Conservation (phyloP, 2,888 invertebrate genomes). For the Drosophila greeni region DNA sequence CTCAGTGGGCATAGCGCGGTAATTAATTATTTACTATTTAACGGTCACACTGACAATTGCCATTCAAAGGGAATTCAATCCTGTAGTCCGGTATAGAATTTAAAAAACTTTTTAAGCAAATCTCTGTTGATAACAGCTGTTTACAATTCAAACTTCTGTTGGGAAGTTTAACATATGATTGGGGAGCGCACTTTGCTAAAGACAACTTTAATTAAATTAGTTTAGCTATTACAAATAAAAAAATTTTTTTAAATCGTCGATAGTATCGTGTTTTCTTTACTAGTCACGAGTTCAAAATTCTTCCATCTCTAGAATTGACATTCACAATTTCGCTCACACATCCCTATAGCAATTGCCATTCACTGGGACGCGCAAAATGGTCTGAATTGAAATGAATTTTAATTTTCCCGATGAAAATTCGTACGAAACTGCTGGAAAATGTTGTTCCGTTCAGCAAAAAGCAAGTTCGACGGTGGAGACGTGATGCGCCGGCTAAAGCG, state of each 20-base stretch:
- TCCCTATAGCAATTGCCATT: constrained; percentile 13
- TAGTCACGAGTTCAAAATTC: neutral
- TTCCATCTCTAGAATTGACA: neutral
- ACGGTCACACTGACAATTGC: constrained; percentile 5
- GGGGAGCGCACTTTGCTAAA: too few relatives aligned
- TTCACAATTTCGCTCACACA: neutral
- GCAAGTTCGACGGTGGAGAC: constrained; percentile 77
- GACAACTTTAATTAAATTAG: too few relatives aligned
- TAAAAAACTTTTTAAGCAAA: too few relatives aligned
- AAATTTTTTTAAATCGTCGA: too few relatives aligned
- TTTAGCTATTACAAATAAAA: too few relatives aligned
- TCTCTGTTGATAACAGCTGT: too few relatives aligned
- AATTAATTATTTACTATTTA: neutral
- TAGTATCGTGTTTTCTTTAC: neutral
- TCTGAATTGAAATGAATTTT: constrained; percentile 46
- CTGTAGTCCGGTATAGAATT: too few relatives aligned
- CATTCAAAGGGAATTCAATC: neutral
- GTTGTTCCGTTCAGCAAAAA: constrained; percentile 78
- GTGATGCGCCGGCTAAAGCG: constrained; percentile 75
- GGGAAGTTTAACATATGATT: too few relatives aligned
- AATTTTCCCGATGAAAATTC: constrained; percentile 49
- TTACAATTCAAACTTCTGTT: too few relatives aligned
- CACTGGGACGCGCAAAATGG: constrained; percentile 25
- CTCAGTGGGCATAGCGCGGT: neutral
- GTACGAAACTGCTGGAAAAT: constrained; percentile 48